A percentile compares a stretch with the other conserved stretches of the same genome.
Evolutionary conservation across 2,113 vertebrate genomes (phyloP).

Genomic region (Jacana jacana): DNA sequence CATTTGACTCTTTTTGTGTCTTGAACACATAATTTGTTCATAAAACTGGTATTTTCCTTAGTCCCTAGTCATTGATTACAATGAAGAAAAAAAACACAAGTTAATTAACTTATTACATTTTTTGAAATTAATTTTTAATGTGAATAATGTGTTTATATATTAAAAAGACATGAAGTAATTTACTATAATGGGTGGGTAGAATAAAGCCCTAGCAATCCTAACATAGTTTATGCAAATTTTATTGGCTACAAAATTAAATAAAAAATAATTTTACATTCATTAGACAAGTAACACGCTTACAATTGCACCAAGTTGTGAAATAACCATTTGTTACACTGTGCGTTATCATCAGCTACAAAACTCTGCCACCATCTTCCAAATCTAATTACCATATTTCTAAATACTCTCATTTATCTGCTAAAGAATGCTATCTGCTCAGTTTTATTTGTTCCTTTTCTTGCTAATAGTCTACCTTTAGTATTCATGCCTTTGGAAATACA

Average conservation of each 20-base stretch:
- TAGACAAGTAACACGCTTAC: neutral
- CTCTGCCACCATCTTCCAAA: neutral
- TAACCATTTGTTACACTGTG: neutral
- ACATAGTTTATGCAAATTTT: neutral
- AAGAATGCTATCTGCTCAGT: neutral
- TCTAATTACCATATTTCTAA: neutral
- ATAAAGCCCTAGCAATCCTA: neutral
- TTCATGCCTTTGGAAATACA: neutral
- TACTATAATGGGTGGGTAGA: neutral
- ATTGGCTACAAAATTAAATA: neutral
- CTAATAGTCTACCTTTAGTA: neutral
- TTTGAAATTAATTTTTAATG: neutral
- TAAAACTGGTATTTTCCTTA: neutral
- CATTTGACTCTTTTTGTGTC: neutral
- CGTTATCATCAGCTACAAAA: neutral
- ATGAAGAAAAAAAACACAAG: neutral
- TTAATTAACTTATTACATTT: neutral
- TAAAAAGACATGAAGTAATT: neutral
- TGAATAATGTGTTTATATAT: neutral
- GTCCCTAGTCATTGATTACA: neutral
- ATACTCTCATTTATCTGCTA: neutral
- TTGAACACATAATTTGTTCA: neutral
- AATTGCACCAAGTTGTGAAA: neutral
- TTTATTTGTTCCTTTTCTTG: neutral
- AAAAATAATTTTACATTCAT: conserved; percentile 1